A percentile compares a stretch with the other conserved stretches of the same genome.
Conservation (phyloP, 2,797 vertebrate species). For the Microtus agrestis region DNA sequence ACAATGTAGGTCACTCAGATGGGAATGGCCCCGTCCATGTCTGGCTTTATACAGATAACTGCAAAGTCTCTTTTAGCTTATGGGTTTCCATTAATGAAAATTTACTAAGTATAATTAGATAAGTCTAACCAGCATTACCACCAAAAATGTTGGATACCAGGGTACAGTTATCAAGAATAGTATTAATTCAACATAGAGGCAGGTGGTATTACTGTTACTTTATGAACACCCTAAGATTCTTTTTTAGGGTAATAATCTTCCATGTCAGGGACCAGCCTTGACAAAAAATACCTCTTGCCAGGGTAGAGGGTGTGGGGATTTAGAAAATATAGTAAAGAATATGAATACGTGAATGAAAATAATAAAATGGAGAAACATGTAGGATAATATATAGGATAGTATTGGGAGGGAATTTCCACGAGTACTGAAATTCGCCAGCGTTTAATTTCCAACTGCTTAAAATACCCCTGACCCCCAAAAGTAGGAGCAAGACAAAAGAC, state of each 20-base stretch:
- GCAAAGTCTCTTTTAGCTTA: slow-evolving; percentile 52
- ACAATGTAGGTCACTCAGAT: neutral
- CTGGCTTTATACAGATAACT: neutral
- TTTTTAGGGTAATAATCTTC: neutral
- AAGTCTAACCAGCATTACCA: neutral
- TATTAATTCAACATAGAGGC: slow-evolving; percentile 9
- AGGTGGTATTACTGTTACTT: slow-evolving; percentile 39
- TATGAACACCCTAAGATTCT: neutral
- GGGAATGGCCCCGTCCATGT: neutral
- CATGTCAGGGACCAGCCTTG: no score
- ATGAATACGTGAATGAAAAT: no score
- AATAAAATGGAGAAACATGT: no score
- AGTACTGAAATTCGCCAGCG: no score
- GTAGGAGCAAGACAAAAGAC: no score
- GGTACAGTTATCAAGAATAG: slow-evolving; percentile 1
- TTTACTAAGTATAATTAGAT: slow-evolving; percentile 31
- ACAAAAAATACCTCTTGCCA: no score
- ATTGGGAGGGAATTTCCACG: no score
- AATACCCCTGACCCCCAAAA: no score
- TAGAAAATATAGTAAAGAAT: no score
- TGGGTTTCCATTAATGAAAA: slow-evolving; percentile 46
- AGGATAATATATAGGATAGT: no score
- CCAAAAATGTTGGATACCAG: slow-evolving; percentile 9
- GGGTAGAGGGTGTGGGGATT: no score
- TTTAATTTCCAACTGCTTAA: no score